These are phyloP conservation scores for Phocoena phocoena DNA, from an alignment of 2,113 vertebrate species.

Conservation along the genomic window DNA sequence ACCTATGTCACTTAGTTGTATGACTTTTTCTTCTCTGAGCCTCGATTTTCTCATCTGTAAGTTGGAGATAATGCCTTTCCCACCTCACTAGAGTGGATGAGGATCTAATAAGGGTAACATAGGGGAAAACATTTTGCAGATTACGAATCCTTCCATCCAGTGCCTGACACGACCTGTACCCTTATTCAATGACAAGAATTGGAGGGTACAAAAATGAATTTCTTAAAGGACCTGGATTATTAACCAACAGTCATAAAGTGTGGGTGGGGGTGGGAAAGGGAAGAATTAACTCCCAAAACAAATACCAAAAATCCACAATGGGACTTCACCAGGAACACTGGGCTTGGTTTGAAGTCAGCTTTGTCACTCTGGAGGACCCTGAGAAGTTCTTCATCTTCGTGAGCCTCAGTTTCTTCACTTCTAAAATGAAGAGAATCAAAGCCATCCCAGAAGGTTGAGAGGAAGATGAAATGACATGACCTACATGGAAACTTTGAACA, in stretches of 20 bases:
- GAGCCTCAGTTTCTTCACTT: background rate
- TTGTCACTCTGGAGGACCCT: background rate
- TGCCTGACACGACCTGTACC: background rate
- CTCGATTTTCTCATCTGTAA: background rate
- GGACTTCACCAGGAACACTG: background rate
- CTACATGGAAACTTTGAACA: background rate
- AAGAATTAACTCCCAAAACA: background rate
- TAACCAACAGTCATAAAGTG: background rate
- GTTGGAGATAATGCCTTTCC: background rate
- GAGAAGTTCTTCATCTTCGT: background rate
- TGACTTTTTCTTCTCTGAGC: background rate
- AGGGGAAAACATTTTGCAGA: background rate
- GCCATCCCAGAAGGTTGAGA: background rate
- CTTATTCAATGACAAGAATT: background rate
- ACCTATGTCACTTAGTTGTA: background rate
- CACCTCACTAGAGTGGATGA: background rate
- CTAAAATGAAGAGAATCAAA: background rate
- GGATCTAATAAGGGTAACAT: background rate
- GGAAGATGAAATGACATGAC: background rate
- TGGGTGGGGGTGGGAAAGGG: background rate
- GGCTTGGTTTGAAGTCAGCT: background rate
- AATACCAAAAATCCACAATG: background rate
- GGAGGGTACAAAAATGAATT: conserved; percentile 20
- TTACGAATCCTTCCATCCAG: background rate
- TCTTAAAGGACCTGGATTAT: background rate